Conservation (phyloP, 2,888 invertebrate species). For the Acleris laterana region DNA sequence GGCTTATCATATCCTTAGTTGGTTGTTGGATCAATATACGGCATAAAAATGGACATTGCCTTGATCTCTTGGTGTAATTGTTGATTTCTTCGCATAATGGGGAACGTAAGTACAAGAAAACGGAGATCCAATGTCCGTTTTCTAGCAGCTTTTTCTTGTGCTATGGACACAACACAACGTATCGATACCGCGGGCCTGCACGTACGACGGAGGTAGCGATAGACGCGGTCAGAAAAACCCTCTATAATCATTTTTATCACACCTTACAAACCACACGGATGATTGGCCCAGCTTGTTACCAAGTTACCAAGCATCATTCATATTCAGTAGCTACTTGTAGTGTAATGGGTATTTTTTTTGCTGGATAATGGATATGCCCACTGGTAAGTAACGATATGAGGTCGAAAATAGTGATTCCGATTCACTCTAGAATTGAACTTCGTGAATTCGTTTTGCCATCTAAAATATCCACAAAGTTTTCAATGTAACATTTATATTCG, state of each 20-base stretch:
- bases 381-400: too few species aligned
- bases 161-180: not conserved
- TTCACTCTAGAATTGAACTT: too few species aligned
- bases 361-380: too few species aligned
- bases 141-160: conserved; percentile 24
- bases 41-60: not conserved
- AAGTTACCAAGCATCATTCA: not conserved
- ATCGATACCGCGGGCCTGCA: conserved; percentile 25
- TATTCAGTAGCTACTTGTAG: conserved; percentile 1
- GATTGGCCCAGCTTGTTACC: conserved; percentile 24
- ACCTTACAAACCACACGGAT: conserved; percentile 22
- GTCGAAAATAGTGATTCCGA: too few species aligned
- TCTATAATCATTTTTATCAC: conserved; percentile 25
- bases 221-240: conserved; percentile 30
- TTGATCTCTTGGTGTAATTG: conserved; percentile 8
- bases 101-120: conserved; percentile 6
- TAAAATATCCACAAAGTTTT: too few species aligned
- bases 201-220: conserved; percentile 32
- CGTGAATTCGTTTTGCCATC: too few species aligned
- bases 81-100: conserved; percentile 23
- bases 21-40: conserved; percentile 21
- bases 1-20: conserved; percentile 12
- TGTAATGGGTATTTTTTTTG: too few species aligned
- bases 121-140: conserved; percentile 16
- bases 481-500: too few species aligned